Evolutionary conservation across 2,888 invertebrate species (phyloP), one percentile per base, ranked within the genome.

Genomic region (Volucella inanis): DNA sequence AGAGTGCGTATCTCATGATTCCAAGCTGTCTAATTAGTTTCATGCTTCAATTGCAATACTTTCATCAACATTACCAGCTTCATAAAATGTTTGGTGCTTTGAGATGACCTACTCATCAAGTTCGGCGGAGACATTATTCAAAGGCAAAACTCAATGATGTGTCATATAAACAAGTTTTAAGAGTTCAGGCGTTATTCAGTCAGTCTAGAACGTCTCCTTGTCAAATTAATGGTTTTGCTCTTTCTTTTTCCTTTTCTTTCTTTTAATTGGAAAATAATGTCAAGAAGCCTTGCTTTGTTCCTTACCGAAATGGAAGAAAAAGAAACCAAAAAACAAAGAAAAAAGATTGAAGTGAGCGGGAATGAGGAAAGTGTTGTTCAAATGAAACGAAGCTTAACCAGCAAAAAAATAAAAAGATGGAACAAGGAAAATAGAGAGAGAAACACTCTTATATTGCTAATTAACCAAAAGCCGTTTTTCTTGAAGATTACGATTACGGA

Each of bases 11-110:
- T 49, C 31, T 49, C 50, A 71, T 59, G n/a, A 39, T 18, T 14
- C 45, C 57, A 49, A 61, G 50, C 45, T 14, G 62, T 67, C 45
- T 83, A 83, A 79, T 83, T 78, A 79, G 64, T 74, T 83, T 78
- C 68, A 52, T 57, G 57, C 57, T 8, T 59, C 57, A 64, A 57
- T 70, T 80, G 65, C 59, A 45, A 15, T 57, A 76, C 65, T 52
- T 50, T 52, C 52, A 50, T 10, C 15, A 31, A 15, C 47, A 47
- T 15, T 31, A 31, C 43, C 49, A 72, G 22, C 39, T 31, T 57
- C 38, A 45, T 65, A 6, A 45, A 74, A 61, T 67, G 65, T 41
- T 67, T 41, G 57, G 49, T 65, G 41, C 31, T 43, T 18, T 15
- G 12, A 47, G 14, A 14, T 55, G 41, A 39, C 65, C 39, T 47